Conservation (phyloP, 2,888 invertebrate species). For the Phragmatobia fuliginosa region DNA sequence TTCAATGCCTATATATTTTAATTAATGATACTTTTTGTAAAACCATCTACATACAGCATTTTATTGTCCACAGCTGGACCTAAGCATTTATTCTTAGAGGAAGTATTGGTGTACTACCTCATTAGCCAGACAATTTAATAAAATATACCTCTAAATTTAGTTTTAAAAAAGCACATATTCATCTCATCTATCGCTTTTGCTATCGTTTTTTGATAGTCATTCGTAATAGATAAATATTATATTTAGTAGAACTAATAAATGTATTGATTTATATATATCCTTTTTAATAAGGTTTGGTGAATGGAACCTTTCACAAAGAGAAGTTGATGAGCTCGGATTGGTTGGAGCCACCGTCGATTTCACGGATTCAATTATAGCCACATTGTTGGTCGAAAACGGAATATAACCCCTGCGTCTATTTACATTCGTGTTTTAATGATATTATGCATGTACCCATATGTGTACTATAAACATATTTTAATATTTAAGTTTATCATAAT, state of each 20-base stretch:
- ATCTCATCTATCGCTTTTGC: too few species aligned
- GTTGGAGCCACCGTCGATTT: constrained; percentile 55
- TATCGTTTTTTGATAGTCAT: not conserved
- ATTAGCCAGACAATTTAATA: too few species aligned
- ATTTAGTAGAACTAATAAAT: constrained; percentile 5
- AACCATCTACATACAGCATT: too few species aligned
- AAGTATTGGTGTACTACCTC: too few species aligned
- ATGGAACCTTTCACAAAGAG: constrained; percentile 46
- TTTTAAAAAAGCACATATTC: not conserved
- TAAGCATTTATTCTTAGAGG: too few species aligned
- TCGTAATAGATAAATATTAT: not conserved
- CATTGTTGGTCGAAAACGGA: constrained; percentile 53
- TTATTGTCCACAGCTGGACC: too few species aligned
- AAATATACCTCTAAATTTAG: not conserved
- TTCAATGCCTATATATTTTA: too few species aligned
- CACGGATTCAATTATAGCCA: constrained; percentile 61
- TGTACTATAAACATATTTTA: too few species aligned
- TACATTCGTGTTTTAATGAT: constrained; percentile 26
- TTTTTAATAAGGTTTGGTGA: constrained; percentile 48
- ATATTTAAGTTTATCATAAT: too few species aligned
- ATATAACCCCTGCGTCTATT: constrained; percentile 45
- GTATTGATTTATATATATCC: constrained; percentile 36
- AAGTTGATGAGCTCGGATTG: constrained; percentile 58
- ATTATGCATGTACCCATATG: constrained; percentile 12
- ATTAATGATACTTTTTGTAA: too few species aligned